Percentiles rank a stretch among this genome's conserved stretches.
These are phyloP conservation scores for Poeciliopsis infans DNA, from an alignment of 2,797 vertebrate genomes.

Conservation along the genomic window DNA sequence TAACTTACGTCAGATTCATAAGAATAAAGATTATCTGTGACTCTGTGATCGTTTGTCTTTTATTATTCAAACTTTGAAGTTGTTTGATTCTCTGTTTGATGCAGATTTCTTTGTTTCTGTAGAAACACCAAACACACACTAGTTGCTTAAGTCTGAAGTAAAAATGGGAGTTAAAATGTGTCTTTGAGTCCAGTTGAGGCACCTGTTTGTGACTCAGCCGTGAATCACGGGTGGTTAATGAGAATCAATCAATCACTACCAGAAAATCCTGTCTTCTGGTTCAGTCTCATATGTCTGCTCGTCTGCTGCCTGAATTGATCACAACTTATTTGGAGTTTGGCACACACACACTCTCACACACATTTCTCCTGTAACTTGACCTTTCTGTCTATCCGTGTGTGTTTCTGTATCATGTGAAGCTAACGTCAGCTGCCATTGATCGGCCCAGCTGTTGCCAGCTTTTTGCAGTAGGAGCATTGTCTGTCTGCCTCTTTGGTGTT, in stretches of 20 bases:
- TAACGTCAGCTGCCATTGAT: slow-evolving; percentile 28
- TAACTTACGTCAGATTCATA: slow-evolving; percentile 20
- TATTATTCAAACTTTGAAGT: not conserved
- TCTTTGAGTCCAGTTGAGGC: slow-evolving; percentile 36
- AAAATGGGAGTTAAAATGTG: slow-evolving; percentile 13
- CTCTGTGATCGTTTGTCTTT: not conserved
- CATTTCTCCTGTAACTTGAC: not conserved
- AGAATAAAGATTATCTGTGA: slow-evolving; percentile 5
- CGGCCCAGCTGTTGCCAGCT: slow-evolving; percentile 43
- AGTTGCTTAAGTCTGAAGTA: not conserved
- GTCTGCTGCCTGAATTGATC: slow-evolving; percentile 41
- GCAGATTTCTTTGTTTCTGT: slow-evolving; percentile 28
- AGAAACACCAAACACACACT: slow-evolving; percentile 19
- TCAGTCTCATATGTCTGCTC: slow-evolving; percentile 31
- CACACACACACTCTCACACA: not conserved
- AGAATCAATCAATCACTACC: slow-evolving; percentile 41
- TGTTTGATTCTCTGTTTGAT: not conserved
- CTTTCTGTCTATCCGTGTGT: not conserved
- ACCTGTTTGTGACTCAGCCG: slow-evolving; percentile 71
- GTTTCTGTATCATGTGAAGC: slow-evolving; percentile 16
- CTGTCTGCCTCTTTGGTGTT: slow-evolving; percentile 5
- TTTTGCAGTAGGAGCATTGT: slow-evolving; percentile 17
- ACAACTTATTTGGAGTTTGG: slow-evolving; percentile 24
- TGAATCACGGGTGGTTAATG: slow-evolving; percentile 52
- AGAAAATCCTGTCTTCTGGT: slow-evolving; percentile 38